A percentile compares a stretch with the other conserved stretches of the same genome.
These are phyloP conservation scores for Phrynocephalus forsythii DNA, from an alignment of 2,797 vertebrate species.

Conservation along the genomic window DNA sequence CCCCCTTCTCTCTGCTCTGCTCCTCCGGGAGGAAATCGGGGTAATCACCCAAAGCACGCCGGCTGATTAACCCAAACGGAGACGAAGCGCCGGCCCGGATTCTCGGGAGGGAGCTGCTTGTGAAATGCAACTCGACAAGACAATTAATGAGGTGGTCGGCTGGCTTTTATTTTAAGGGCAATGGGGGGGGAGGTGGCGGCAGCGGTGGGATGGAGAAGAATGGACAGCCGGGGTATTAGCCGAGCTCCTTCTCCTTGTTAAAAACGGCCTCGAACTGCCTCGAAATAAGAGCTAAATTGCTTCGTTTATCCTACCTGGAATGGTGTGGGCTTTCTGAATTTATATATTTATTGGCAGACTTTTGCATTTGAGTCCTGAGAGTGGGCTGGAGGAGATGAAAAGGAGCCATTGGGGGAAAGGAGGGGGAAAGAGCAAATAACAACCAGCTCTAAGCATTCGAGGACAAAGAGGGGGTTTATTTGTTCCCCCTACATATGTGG, in stretches of 20 bases:
- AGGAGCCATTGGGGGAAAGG: no score
- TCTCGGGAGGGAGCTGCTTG: neutral
- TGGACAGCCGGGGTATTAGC: neutral
- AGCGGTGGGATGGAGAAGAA: no score
- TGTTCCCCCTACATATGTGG: no score
- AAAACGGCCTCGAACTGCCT: neutral
- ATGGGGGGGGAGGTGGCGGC: neutral
- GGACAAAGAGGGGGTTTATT: neutral
- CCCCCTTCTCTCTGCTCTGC: no score
- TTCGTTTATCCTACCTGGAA: slow-evolving; percentile 10
- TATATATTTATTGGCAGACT: neutral
- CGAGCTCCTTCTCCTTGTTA: neutral
- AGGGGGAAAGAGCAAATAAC: neutral
- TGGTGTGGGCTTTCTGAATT: neutral
- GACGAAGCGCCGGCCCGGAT: neutral
- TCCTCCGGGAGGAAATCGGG: neutral
- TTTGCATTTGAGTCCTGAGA: neutral
- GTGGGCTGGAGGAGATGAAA: neutral
- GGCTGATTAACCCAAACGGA: slow-evolving; percentile 11
- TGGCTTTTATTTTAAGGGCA: neutral
- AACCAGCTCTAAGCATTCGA: neutral
- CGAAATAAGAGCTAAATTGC: neutral
- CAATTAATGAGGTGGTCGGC: neutral
- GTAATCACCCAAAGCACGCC: slow-evolving; percentile 28
- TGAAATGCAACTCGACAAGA: slow-evolving; percentile 14